A percentile compares a stretch with the other conserved stretches of the same genome.
These are phyloP conservation scores for Gambusia holbrooki DNA, from an alignment of 2,113 vertebrate genomes.

Conservation along the genomic window DNA sequence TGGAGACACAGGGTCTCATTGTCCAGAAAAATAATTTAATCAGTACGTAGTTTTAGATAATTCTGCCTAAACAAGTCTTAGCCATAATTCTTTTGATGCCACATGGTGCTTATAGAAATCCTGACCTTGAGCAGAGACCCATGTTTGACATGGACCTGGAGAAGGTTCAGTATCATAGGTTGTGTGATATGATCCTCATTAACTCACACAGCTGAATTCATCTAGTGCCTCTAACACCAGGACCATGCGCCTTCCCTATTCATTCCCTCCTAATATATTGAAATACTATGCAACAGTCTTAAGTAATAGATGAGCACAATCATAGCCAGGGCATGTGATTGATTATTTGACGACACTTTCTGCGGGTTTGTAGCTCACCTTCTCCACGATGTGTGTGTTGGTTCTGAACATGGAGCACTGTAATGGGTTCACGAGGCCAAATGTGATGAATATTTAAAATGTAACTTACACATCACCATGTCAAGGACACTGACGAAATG, in stretches of 20 bases:
- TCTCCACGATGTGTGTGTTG: conserved; percentile 26
- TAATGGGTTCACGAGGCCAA: conserved; percentile 64
- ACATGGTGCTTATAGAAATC: not conserved
- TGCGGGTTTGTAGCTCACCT: conserved; percentile 64
- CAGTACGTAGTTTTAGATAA: not conserved
- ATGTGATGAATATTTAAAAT: conserved; percentile 77
- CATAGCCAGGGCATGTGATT: conserved; percentile 59
- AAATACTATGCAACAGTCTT: conserved; percentile 73
- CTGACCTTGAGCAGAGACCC: conserved; percentile 7
- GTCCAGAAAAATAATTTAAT: too few relatives aligned
- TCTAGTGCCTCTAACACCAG: conserved; percentile 21
- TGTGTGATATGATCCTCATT: conserved; percentile 42
- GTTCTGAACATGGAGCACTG: conserved; percentile 45
- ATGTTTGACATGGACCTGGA: conserved; percentile 16
- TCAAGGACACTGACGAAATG: conserved; percentile 59
- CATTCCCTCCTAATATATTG: conserved; percentile 67
- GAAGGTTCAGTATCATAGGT: conserved; percentile 28
- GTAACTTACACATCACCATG: conserved; percentile 52
- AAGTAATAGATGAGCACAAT: conserved; percentile 61
- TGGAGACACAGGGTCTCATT: too few relatives aligned
- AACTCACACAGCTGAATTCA: conserved; percentile 43
- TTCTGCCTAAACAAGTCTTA: not conserved
- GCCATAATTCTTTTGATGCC: not conserved
- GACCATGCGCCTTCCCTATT: conserved; percentile 4
- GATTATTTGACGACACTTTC: conserved; percentile 73